Percentiles rank a stretch among this genome's conserved stretches.
These are phyloP conservation scores for Euura lappo DNA, from an alignment of 1,140 invertebrate genomes.

Conservation along the genomic window DNA sequence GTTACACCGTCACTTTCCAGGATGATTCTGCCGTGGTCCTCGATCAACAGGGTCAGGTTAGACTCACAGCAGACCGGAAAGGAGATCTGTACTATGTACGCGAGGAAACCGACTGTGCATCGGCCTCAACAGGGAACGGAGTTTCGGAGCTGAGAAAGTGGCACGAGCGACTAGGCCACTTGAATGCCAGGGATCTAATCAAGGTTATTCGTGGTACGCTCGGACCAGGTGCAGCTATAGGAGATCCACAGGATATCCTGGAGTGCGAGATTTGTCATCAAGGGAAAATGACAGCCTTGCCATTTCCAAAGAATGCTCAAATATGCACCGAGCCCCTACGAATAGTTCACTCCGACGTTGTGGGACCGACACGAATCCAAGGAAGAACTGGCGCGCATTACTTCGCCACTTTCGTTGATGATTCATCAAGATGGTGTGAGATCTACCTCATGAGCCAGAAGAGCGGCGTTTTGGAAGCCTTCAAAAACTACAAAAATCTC, in stretches of 20 bases:
- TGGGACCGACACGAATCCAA: conserved; percentile 25
- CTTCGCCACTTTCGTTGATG: conserved; percentile 43
- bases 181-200: not conserved
- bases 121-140: not conserved
- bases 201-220: no score
- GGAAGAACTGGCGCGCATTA: conserved; percentile 39
- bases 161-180: not conserved
- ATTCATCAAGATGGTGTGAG: conserved; percentile 25
- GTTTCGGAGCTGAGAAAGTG: not conserved
- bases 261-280: conserved; percentile 7
- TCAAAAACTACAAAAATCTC: conserved; percentile 27
- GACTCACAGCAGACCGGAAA: not conserved
- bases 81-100: not conserved
- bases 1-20: conserved; percentile 13
- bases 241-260: no score
- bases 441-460: conserved; percentile 40
- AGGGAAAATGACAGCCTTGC: not conserved
- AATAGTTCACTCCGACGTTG: conserved; percentile 27
- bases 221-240: no score
- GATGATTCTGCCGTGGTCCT: conserved; percentile 5
- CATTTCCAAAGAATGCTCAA: conserved; percentile 6
- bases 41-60: conserved; percentile 6
- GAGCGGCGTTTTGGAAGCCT: conserved; percentile 23
- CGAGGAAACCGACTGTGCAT: not conserved
- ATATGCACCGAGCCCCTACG: conserved; percentile 16